Conservation (phyloP, 2,797 vertebrate genomes). For the Manis crassicaudata region DNA sequence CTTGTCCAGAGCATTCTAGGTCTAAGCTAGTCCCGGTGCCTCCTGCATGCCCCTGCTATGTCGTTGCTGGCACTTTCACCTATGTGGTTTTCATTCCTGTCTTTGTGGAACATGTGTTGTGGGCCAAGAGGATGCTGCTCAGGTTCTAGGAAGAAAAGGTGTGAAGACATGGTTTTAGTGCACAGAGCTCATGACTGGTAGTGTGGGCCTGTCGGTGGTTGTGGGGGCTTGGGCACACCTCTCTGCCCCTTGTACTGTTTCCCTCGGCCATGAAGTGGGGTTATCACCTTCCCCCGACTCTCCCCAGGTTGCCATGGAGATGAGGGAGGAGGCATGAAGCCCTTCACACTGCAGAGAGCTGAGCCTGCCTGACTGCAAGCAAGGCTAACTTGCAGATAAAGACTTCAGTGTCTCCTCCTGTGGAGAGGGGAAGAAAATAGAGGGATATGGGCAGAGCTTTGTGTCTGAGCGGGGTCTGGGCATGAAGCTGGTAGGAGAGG, state of each 20-base stretch:
- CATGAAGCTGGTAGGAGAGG: fast-evolving
- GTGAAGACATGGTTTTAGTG: fast-evolving
- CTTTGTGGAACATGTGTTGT: neutral
- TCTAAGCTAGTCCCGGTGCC: fast-evolving
- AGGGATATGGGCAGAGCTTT: neutral
- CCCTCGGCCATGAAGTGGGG: no score
- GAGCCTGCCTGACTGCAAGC: no score
- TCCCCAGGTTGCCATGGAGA: no score
- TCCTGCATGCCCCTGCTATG: no score
- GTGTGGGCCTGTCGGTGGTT: neutral
- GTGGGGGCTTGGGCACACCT: fast-evolving
- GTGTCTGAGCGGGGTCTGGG: neutral
- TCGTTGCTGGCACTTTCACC: fast-evolving
- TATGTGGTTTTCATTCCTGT: neutral
- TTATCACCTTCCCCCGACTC: neutral
- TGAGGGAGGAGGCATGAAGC: neutral
- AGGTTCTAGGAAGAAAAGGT: neutral
- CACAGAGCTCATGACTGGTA: neutral
- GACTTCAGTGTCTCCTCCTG: fast-evolving
- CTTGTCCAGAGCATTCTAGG: neutral
- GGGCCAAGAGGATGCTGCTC: neutral
- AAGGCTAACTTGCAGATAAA: fast-evolving
- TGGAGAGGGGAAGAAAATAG: no score
- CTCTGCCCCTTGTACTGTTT: neutral
- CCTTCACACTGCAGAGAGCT: neutral